These are phyloP conservation scores for Threskiornis aethiopicus DNA, from an alignment of 2,797 vertebrate genomes.

Conservation along the genomic window DNA sequence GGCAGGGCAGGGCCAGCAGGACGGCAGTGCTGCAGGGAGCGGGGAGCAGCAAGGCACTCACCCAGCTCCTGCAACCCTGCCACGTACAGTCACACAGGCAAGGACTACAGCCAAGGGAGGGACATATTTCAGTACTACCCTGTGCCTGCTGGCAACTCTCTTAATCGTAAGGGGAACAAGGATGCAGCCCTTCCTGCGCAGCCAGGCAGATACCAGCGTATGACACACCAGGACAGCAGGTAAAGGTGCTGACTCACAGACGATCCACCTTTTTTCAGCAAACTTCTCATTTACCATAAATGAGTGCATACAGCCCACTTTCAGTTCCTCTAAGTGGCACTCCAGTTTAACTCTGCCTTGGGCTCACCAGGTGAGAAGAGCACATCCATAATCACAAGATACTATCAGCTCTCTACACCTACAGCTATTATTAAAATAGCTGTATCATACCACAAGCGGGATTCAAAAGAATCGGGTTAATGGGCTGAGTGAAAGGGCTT, in stretches of 20 bases:
- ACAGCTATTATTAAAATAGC: background rate
- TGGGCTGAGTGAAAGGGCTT: background rate
- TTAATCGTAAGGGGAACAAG: background rate
- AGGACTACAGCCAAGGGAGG: background rate
- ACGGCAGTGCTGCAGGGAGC: background rate
- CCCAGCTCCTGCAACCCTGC: background rate
- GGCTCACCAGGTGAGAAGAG: background rate
- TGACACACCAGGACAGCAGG: background rate
- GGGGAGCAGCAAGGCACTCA: fast-evolving
- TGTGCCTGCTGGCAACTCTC: background rate
- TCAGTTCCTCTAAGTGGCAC: background rate
- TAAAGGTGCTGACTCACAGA: slow-evolving; percentile 1
- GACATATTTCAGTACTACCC: background rate
- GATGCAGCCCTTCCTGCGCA: background rate
- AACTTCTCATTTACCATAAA: background rate
- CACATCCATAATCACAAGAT: background rate
- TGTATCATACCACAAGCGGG: background rate
- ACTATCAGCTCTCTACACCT: background rate
- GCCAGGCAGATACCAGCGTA: fast-evolving
- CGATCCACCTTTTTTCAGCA: background rate
- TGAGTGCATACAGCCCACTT: background rate
- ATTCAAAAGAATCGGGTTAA: background rate
- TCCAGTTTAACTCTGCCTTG: background rate
- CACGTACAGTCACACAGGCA: fast-evolving
- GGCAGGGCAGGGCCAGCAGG: background rate